Evolutionary conservation across 2,888 invertebrate species (phyloP).

Genomic region (Ceriagrion tenellum): DNA sequence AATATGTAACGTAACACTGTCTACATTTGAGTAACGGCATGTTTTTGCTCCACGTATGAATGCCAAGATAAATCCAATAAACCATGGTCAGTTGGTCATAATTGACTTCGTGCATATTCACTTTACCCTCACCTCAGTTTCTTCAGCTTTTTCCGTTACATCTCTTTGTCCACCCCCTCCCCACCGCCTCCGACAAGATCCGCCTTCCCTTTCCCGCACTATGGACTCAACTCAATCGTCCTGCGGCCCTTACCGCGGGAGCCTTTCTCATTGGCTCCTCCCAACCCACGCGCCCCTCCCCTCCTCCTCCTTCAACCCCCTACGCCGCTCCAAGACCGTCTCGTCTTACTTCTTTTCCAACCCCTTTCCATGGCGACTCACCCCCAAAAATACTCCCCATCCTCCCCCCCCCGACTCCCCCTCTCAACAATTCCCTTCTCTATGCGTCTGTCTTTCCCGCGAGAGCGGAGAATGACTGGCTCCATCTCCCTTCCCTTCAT

Average conservation of each 20-base stretch:
- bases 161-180: not conserved
- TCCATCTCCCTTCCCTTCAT: not conserved
- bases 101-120: no score
- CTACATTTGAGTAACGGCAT: no score
- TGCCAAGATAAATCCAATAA: no score
- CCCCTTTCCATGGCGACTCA: not conserved
- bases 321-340: not conserved
- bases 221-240: slow-evolving; percentile 61
- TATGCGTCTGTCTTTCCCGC: not conserved
- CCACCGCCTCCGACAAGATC: not conserved
- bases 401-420: not conserved
- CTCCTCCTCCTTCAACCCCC: not conserved
- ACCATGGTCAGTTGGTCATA: no score
- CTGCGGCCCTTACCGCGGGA: not conserved
- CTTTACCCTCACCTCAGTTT: no score
- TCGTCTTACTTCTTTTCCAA: slow-evolving; percentile 5
- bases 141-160: not conserved
- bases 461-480: slow-evolving; percentile 54
- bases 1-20: no score
- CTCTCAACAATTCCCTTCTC: slow-evolving; percentile 10
- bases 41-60: no score
- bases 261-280: not conserved
- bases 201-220: not conserved
- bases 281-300: not conserved
- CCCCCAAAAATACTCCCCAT: not conserved